These are phyloP conservation scores for Xylota segnis DNA, from an alignment of 2,888 invertebrate species.

Conservation along the genomic window DNA sequence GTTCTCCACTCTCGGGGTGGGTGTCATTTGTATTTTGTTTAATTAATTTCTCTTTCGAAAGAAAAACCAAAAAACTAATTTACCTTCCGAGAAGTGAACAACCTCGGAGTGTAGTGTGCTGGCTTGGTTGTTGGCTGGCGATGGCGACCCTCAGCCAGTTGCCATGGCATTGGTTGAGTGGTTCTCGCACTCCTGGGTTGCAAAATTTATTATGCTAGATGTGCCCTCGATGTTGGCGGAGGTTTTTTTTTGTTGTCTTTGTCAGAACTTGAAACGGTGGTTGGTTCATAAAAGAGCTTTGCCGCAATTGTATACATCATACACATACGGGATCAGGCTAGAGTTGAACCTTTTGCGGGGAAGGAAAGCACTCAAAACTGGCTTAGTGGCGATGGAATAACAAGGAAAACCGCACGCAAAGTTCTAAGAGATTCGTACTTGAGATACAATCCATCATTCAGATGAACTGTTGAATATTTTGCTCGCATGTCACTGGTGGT, in stretches of 20 bases:
- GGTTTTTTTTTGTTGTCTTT: constrained; percentile 14
- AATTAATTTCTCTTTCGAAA: constrained; percentile 71
- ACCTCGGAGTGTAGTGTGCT: constrained; percentile 51
- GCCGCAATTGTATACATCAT: constrained; percentile 50
- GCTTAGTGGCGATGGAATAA: constrained; percentile 41
- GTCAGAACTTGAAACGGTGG: constrained; percentile 48
- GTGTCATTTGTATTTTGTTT: constrained; percentile 76
- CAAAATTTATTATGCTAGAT: constrained; percentile 75
- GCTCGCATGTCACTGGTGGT: constrained; percentile 49
- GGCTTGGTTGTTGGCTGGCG: too few relatives aligned
- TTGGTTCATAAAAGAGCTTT: constrained; percentile 61
- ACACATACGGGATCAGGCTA: constrained; percentile 42
- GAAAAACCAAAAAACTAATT: constrained; percentile 63
- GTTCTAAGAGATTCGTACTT: constrained; percentile 57
- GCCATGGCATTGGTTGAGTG: constrained; percentile 48
- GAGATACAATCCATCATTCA: constrained; percentile 69
- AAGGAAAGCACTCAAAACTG: constrained; percentile 23
- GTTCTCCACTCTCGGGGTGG: constrained; percentile 57
- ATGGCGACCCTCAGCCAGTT: constrained; percentile 55
- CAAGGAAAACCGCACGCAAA: constrained; percentile 56
- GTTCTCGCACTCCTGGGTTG: constrained; percentile 42
- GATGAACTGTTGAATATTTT: constrained; percentile 54
- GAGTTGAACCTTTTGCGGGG: constrained; percentile 30
- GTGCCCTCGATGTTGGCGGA: constrained; percentile 64
- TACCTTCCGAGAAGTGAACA: constrained; percentile 70